phyloP scores from a whole-genome alignment of 1,140 invertebrate genomes.

The Rhynchophorus ferrugineus region DNA sequence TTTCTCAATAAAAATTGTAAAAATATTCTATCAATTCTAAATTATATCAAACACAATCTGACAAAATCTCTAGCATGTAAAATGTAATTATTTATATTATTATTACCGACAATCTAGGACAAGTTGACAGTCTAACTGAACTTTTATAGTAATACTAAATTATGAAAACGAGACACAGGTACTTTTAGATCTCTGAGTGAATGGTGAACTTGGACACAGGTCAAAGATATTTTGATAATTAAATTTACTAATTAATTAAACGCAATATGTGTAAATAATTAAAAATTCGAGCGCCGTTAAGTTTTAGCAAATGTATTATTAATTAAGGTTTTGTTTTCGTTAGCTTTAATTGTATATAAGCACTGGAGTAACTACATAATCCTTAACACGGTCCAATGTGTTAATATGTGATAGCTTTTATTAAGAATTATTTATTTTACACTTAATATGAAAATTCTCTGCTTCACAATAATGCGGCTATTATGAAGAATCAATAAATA shows the following conservation, averaged over 20 bases:
- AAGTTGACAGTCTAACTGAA: not conserved
- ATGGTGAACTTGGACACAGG: not conserved
- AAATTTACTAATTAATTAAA: not conserved
- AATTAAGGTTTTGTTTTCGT: not conserved
- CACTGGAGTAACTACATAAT: conserved; percentile 3
- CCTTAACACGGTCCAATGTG: not conserved
- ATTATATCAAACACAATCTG: not conserved
- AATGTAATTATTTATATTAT: not conserved
- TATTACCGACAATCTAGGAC: conserved; percentile 2
- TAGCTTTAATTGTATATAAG: conserved; percentile 10
- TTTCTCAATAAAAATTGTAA: no score
- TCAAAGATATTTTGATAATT: conserved; percentile 6
- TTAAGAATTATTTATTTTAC: no score
- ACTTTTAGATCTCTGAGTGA: not conserved
- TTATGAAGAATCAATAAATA: no score
- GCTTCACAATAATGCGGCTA: no score
- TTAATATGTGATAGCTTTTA: not conserved
- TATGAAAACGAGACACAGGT: no score
- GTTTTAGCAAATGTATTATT: not conserved
- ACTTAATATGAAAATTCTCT: no score
- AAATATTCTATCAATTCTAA: no score
- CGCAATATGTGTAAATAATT: conserved; percentile 1
- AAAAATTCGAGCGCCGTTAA: not conserved
- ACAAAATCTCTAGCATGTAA: not conserved
- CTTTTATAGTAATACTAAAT: not conserved